Base-by-base conservation (phyloP, 1,140 invertebrate genomes). In the Penaeus vannamei region DNA sequence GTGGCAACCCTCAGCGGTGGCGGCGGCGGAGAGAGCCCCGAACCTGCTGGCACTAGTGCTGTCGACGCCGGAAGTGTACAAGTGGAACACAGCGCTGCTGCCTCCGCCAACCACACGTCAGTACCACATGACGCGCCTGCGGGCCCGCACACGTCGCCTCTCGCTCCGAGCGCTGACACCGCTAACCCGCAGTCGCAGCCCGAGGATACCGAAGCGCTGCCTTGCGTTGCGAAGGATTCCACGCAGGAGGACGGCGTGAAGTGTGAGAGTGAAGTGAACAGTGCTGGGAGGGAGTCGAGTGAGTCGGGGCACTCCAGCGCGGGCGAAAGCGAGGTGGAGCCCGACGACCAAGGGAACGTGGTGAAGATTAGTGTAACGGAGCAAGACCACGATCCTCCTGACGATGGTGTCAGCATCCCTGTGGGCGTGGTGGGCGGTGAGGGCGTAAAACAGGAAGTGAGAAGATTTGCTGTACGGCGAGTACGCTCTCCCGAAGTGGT, bases 391-490 rank as follows among this genome's bases (percentile, higher is more conserved):
- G 26, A 62, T 69, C 86, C 60, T 19, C 76, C 29, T 20, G 80
- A 80, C 23, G 86, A 80, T 69, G 95, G 95, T 91, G 94, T 93
- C 91, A 94, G 95, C 92, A 95, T 95, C 90, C 93, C 95, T 90
- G 95, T 95, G 90, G 95, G 95, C 66, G 94, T 95, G n/a, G 94
- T 96, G n/a, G 96, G 85, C 26, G 61, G 81, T 72, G 86, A 85
- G 76, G 76, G 69, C 29, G 23, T 42, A 26, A 61, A 59, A 19
- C 85, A 90, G 62, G 76, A 88, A 36, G 90, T 85, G 76, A 85
- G 59, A 22, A 85, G 86, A 79, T 87, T 86, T 66, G 89, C 85
- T 17, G 85, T 87, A 14, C 46, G 89, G 60, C 77, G 85, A 36
- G 90, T 90, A 20, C 42, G 86, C n/a, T 90, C 85, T 59, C 86